Percentiles rank a stretch among this genome's conserved stretches.
These are phyloP conservation scores for Montipora capitata DNA, from an alignment of 92 coral and sea anemone genomes.

Conservation along the genomic window DNA sequence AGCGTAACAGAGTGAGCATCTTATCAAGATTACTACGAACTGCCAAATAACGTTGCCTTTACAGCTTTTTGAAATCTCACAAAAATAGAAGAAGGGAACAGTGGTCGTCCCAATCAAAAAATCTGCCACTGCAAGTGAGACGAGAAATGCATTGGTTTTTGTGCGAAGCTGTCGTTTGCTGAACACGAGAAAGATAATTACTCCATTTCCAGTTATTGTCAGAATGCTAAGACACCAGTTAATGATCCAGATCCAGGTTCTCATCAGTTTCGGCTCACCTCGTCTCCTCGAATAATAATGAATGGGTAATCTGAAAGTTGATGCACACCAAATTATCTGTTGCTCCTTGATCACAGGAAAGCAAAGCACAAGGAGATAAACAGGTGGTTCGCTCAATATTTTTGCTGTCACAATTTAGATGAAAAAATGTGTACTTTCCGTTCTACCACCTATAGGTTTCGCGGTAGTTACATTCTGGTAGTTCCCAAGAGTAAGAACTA, in stretches of 20 bases:
- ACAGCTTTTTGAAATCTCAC: too few species aligned
- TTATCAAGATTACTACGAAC: not conserved
- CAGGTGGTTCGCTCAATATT: too few species aligned
- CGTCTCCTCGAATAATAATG: not conserved
- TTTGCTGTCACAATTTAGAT: too few species aligned
- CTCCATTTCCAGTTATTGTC: constrained; percentile 20
- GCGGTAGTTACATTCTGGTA: too few species aligned
- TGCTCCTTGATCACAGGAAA: too few species aligned
- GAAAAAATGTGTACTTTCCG: too few species aligned
- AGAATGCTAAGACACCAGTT: not conserved
- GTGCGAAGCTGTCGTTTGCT: constrained; percentile 20
- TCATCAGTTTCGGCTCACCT: too few species aligned
- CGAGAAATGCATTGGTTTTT: constrained; percentile 2
- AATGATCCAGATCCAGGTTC: constrained; percentile 8
- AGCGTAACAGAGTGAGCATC: not conserved
- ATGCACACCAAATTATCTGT: too few species aligned
- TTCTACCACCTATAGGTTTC: too few species aligned
- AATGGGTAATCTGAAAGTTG: too few species aligned
- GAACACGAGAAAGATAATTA: not conserved
- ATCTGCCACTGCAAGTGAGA: constrained; percentile 27
- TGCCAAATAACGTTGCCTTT: not conserved
- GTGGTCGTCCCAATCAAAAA: not conserved
- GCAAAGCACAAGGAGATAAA: too few species aligned
- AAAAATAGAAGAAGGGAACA: not conserved
- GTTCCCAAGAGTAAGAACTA: too few species aligned